These are phyloP conservation scores for Harpagoxenus sublaevis DNA, from an alignment of 2,888 invertebrate species.

Conservation along the genomic window DNA sequence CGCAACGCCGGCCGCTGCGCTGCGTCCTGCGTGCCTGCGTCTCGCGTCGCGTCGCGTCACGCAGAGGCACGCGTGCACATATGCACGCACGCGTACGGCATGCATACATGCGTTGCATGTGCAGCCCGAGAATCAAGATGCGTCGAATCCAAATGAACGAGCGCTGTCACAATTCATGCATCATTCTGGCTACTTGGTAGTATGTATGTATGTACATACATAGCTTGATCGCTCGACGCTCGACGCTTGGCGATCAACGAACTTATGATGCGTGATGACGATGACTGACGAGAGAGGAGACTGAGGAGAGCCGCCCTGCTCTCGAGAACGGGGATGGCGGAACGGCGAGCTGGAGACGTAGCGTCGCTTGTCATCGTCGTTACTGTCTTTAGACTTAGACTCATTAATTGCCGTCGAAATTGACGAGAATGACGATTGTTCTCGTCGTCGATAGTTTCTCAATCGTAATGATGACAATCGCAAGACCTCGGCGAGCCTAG, in stretches of 20 bases:
- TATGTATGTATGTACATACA: too few species aligned
- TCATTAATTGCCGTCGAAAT: neutral
- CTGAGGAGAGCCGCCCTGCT: too few species aligned
- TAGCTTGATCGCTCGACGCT: neutral
- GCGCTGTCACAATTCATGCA: slow-evolving; percentile 45
- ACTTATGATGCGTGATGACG: slow-evolving; percentile 5
- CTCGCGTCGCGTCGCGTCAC: slow-evolving; percentile 43
- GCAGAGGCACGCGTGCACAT: slow-evolving; percentile 59
- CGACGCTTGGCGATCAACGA: slow-evolving; percentile 45
- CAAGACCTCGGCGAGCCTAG: neutral
- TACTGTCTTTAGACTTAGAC: neutral
- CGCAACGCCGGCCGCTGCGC: too few species aligned
- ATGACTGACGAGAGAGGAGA: too few species aligned
- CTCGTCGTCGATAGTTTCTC: neutral
- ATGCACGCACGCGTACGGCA: slow-evolving; percentile 60
- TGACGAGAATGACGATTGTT: neutral
- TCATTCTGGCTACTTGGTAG: slow-evolving; percentile 1
- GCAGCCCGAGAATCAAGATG: slow-evolving; percentile 65
- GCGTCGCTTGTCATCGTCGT: neutral
- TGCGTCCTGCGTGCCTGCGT: too few species aligned
- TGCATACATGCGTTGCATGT: slow-evolving; percentile 55
- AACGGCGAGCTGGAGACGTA: neutral
- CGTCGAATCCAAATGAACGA: slow-evolving; percentile 76
- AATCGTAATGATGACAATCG: neutral
- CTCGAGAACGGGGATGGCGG: neutral